Conservation (phyloP, 2,888 invertebrate genomes). For the Didymodactylos carnosus region DNA sequence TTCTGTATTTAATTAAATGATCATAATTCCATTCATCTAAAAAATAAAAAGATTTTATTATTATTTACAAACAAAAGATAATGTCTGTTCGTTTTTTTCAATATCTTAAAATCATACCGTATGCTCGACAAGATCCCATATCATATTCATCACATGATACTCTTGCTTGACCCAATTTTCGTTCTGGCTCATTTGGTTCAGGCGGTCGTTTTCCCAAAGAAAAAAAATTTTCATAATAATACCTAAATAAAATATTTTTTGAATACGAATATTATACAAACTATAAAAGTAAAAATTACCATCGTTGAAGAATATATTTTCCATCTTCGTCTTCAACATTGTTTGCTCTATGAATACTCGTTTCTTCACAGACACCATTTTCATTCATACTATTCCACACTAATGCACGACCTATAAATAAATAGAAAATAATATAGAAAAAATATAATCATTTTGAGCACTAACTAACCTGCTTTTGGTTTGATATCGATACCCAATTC, state of each 20-base stretch:
- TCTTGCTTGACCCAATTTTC: constrained; percentile 20
- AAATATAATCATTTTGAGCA: too few species aligned
- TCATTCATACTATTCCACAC: constrained; percentile 29
- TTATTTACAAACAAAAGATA: background rate
- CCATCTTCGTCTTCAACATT: constrained; percentile 21
- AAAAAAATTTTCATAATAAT: constrained; percentile 28
- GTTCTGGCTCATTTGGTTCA: constrained; percentile 22
- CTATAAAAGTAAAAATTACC: constrained; percentile 18
- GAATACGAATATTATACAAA: background rate
- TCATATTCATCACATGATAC: constrained; percentile 28
- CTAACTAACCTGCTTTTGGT: constrained; percentile 25
- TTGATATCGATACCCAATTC: constrained; percentile 28
- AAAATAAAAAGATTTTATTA: background rate
- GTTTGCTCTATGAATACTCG: constrained; percentile 25
- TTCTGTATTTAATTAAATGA: background rate
- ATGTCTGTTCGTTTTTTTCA: too few species aligned
- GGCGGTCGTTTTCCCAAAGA: constrained; percentile 26
- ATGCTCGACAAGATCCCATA: constrained; percentile 27
- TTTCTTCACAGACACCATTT: constrained; percentile 23
- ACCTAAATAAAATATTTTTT: constrained; percentile 19
- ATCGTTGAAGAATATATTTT: constrained; percentile 27
- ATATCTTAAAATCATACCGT: too few species aligned
- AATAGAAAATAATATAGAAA: too few species aligned
- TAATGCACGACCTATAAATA: constrained; percentile 25
- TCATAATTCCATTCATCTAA: background rate